phyloP scores from a whole-genome alignment of 2,113 vertebrate species.

The Odocoileus virginianus region DNA sequence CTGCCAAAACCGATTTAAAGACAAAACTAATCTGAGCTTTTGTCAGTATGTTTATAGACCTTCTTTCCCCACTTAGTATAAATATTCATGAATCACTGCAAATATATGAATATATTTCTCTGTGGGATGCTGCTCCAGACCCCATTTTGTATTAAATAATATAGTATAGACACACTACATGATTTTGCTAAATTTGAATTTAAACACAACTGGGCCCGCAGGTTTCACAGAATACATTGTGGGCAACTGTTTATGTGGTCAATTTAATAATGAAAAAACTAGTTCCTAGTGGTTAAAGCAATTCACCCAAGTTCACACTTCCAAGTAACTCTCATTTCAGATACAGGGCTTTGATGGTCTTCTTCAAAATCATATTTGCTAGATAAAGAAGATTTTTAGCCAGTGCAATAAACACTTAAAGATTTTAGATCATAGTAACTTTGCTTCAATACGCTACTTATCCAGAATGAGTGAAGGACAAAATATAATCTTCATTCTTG shows the following conservation, averaged over 20 bases:
- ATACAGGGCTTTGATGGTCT: background rate
- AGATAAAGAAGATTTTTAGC: background rate
- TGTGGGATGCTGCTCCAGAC: background rate
- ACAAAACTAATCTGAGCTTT: conserved; percentile 12
- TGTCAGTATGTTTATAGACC: background rate
- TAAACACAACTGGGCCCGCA: background rate
- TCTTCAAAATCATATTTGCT: background rate
- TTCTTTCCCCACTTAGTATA: background rate
- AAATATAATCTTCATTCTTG: background rate
- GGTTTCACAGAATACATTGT: background rate
- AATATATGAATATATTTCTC: background rate
- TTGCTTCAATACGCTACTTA: background rate
- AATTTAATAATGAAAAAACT: background rate
- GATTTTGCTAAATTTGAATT: background rate
- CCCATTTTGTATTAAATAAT: background rate
- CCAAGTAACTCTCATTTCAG: background rate
- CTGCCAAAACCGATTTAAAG: conserved; percentile 21
- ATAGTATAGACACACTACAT: background rate
- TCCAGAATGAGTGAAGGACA: background rate
- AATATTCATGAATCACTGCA: background rate
- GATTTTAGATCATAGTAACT: background rate
- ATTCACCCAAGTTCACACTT: background rate
- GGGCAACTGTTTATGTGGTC: background rate
- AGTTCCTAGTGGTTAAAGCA: background rate
- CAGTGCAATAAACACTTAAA: background rate